A percentile compares a stretch with the other conserved stretches of the same genome.
phyloP scores from a whole-genome alignment of 2,888 invertebrate genomes.

The Temnothorax rugatulus region DNA sequence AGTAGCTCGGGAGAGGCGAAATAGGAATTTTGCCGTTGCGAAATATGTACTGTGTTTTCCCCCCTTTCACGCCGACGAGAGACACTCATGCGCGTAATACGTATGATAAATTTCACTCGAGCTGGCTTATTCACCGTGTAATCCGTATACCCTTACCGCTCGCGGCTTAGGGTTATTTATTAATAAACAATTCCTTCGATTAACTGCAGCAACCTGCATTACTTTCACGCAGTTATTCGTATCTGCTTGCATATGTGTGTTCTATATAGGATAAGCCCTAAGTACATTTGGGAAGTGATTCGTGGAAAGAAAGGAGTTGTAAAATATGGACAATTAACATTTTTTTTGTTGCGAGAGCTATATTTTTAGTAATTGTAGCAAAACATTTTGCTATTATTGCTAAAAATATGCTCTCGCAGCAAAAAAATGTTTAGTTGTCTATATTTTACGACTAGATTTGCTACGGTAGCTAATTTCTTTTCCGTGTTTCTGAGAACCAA shows the following conservation, averaged over 20 bases:
- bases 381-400: too few relatives aligned
- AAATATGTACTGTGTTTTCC: slow-evolving; percentile 49
- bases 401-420: too few relatives aligned
- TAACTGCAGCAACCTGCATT: not conserved
- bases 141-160: not conserved
- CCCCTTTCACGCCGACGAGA: slow-evolving; percentile 41
- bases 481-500: too few relatives aligned
- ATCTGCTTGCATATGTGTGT: not conserved
- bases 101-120: slow-evolving; percentile 51
- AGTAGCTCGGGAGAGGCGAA: slow-evolving; percentile 51
- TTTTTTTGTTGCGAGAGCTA: too few relatives aligned
- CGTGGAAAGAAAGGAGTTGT: too few relatives aligned
- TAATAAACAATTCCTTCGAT: slow-evolving; percentile 27
- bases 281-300: too few relatives aligned
- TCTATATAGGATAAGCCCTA: too few relatives aligned
- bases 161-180: slow-evolving; percentile 9
- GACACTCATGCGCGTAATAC: slow-evolving; percentile 52
- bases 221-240: not conserved
- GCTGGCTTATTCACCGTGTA: slow-evolving; percentile 41
- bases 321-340: too few relatives aligned
- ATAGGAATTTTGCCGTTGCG: slow-evolving; percentile 55
- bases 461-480: too few relatives aligned
- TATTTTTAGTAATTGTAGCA: too few relatives aligned
- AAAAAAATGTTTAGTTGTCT: too few relatives aligned
- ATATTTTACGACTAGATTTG: too few relatives aligned